Evolutionary conservation across 2,113 vertebrate genomes (phyloP).

Genomic region (Tyto alba): DNA sequence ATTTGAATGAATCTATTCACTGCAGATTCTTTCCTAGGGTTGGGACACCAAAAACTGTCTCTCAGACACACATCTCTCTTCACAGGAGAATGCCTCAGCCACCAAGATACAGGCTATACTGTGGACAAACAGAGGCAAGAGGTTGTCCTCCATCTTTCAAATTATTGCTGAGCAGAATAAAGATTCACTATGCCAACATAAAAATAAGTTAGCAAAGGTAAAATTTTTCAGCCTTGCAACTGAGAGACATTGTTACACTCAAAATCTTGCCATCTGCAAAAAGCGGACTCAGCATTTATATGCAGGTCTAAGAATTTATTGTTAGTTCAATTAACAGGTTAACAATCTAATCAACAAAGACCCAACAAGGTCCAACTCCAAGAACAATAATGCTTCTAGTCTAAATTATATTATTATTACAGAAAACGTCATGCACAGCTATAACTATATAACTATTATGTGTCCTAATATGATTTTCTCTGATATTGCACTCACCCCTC

Average conservation of each 20-base stretch:
- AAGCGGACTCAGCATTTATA: neutral
- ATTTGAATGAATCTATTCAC: neutral
- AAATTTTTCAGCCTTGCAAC: neutral
- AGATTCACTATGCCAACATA: neutral
- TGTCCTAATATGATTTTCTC: neutral
- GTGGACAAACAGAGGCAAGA: neutral
- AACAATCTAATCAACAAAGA: neutral
- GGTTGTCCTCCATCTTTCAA: neutral
- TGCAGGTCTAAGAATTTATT: neutral
- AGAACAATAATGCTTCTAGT: neutral
- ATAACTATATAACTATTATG: too few relatives aligned
- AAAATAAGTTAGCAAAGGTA: neutral
- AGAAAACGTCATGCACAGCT: neutral
- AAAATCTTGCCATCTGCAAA: neutral
- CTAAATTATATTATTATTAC: neutral
- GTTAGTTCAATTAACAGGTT: neutral
- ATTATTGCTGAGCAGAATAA: neutral
- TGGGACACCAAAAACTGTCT: neutral
- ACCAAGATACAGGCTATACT: neutral
- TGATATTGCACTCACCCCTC: neutral
- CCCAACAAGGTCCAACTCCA: neutral
- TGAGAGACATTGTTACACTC: neutral
- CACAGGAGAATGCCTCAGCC: neutral
- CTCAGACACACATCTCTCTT: neutral
- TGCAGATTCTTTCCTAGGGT: neutral